A percentile compares a stretch with the other conserved stretches of the same genome.
phyloP scores from a whole-genome alignment of 2,888 invertebrate species.

The Darwinula stevensoni region DNA sequence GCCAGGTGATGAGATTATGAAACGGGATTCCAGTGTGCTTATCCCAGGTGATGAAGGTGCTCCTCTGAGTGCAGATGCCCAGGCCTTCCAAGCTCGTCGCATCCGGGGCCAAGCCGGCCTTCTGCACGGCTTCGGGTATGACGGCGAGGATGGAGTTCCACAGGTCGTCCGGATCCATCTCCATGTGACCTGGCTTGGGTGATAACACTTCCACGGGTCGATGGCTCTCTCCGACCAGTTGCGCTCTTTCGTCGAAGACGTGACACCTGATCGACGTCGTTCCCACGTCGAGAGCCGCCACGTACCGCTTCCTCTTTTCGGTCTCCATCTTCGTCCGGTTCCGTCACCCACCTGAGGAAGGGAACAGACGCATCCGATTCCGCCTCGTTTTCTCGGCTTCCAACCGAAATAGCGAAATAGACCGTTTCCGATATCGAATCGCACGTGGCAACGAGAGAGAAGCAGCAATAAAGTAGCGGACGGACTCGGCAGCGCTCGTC shows the following conservation, averaged over 20 bases:
- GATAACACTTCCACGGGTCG: slow-evolving; percentile 26
- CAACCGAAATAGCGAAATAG: too few species aligned
- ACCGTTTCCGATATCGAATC: too few species aligned
- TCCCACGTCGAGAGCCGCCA: slow-evolving; percentile 65
- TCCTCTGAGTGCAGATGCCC: slow-evolving; percentile 51
- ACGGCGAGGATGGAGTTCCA: slow-evolving; percentile 22
- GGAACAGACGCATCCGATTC: too few species aligned
- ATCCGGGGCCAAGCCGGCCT: background rate
- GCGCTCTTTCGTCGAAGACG: slow-evolving; percentile 37
- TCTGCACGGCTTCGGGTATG: background rate
- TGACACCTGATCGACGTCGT: slow-evolving; percentile 60
- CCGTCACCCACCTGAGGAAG: too few species aligned
- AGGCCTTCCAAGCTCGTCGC: background rate
- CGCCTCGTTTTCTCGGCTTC: too few species aligned
- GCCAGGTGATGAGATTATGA: slow-evolving; percentile 71
- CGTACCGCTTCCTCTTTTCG: slow-evolving; percentile 17
- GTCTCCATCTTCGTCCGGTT: too few species aligned
- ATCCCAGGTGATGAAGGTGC: slow-evolving; percentile 60
- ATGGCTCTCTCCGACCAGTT: slow-evolving; percentile 9
- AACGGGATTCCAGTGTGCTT: slow-evolving; percentile 36
- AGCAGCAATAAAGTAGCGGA: too few species aligned
- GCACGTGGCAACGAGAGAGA: too few species aligned
- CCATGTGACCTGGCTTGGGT: slow-evolving; percentile 47
- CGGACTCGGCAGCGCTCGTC: too few species aligned
- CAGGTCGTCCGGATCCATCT: slow-evolving; percentile 57